Evolutionary conservation across 2,888 invertebrate species (phyloP).

Genomic region (Mamestra brassicae): DNA sequence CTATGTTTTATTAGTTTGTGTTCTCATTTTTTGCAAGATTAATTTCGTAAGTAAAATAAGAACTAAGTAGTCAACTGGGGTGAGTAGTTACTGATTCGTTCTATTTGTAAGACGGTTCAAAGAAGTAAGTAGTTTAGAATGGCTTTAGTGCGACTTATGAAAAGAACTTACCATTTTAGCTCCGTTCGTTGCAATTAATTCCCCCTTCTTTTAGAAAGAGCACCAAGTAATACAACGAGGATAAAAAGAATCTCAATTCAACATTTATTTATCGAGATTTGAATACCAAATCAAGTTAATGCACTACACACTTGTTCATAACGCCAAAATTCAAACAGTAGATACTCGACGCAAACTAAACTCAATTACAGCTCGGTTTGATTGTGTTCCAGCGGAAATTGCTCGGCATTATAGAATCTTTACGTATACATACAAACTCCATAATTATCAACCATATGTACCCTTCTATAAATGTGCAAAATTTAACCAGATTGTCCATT

Average conservation of each 20-base stretch:
- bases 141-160: background rate
- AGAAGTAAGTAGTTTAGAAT: background rate
- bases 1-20: background rate
- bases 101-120: background rate
- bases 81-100: background rate
- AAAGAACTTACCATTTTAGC: conserved; percentile 2
- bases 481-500: conserved; percentile 32
- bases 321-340: conserved; percentile 44
- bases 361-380: conserved; percentile 50
- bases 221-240: conserved; percentile 3
- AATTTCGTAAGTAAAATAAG: background rate
- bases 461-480: background rate
- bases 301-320: conserved; percentile 26
- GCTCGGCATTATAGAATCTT: conserved; percentile 50
- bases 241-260: background rate
- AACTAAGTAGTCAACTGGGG: background rate
- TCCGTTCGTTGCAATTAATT: background rate
- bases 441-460: conserved; percentile 32
- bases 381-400: conserved; percentile 57
- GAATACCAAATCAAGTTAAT: conserved; percentile 30
- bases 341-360: conserved; percentile 43
- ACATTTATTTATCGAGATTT: conserved; percentile 21
- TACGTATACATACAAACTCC: conserved; percentile 19
- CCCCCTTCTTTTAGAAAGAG: background rate
- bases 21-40: too few relatives aligned